These are phyloP conservation scores for Sinelater perroti DNA, from an alignment of 2,888 invertebrate genomes.

Conservation along the genomic window DNA sequence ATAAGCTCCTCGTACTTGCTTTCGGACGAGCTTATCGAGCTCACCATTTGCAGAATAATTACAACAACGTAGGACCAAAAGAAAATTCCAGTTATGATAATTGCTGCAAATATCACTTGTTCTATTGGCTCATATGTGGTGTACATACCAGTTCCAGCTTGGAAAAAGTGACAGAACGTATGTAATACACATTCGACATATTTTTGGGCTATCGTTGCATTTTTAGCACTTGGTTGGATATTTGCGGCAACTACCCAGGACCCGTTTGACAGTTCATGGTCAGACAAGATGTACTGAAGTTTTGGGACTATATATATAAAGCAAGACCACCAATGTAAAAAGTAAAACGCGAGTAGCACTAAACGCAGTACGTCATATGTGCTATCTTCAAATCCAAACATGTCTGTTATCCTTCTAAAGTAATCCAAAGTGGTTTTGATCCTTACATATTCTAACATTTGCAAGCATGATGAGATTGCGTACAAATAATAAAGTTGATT, in stretches of 20 bases:
- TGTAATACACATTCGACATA: slow-evolving; percentile 43
- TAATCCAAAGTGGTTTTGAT: slow-evolving; percentile 22
- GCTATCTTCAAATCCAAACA: slow-evolving; percentile 1
- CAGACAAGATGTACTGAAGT: slow-evolving; percentile 20
- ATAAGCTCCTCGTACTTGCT: slow-evolving; percentile 59
- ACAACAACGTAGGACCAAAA: slow-evolving; percentile 50
- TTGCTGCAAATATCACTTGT: slow-evolving; percentile 41
- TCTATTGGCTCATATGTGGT: slow-evolving; percentile 37
- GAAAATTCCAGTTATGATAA: slow-evolving; percentile 45
- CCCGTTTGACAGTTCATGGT: background rate
- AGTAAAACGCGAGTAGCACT: slow-evolving; percentile 25
- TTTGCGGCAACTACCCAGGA: slow-evolving; percentile 37
- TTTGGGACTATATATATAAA: slow-evolving; percentile 36
- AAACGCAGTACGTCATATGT: slow-evolving; percentile 23
- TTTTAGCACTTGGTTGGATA: slow-evolving; percentile 23
- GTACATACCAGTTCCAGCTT: slow-evolving; percentile 43
- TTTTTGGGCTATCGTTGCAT: background rate
- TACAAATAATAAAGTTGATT: background rate
- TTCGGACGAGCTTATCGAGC: slow-evolving; percentile 49
- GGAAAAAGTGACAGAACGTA: slow-evolving; percentile 49
- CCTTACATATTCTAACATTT: slow-evolving; percentile 22
- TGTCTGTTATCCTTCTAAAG: slow-evolving; percentile 25
- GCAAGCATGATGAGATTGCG: background rate
- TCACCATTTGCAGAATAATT: slow-evolving; percentile 52
- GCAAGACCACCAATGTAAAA: slow-evolving; percentile 44